phyloP scores from a whole-genome alignment of 1,140 invertebrate species.

The Pseudomyrmex gracilis region DNA sequence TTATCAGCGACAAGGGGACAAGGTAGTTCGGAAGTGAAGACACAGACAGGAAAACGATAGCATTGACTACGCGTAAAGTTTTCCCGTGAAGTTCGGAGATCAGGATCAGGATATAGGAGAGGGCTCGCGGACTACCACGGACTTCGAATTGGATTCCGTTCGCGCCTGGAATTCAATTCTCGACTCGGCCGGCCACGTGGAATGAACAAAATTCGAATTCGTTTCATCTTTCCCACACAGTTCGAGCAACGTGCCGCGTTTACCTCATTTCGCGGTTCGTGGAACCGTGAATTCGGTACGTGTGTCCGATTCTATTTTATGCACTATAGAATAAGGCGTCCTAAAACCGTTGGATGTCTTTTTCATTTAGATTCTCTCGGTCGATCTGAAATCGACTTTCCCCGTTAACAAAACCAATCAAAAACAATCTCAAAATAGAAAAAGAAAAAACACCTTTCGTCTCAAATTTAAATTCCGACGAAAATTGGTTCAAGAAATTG shows the following conservation, averaged over 20 bases:
- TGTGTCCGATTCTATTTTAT: conserved; percentile 36
- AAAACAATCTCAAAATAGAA: too few relatives aligned
- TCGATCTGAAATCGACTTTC: background rate
- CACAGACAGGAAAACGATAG: conserved; percentile 46
- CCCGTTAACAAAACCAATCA: background rate
- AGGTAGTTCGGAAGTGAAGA: conserved; percentile 29
- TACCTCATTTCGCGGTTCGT: conserved; percentile 49
- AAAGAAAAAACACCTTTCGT: too few relatives aligned
- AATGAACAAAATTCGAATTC: conserved; percentile 61
- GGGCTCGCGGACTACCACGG: conserved; percentile 38
- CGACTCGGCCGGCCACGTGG: conserved; percentile 60
- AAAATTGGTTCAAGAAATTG: too few relatives aligned
- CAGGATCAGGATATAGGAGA: conserved; percentile 39
- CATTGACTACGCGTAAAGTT: conserved; percentile 44
- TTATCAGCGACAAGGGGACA: background rate
- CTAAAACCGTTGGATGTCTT: background rate
- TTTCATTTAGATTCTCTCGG: conserved; percentile 4
- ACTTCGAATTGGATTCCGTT: conserved; percentile 76
- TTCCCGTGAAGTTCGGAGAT: conserved; percentile 28
- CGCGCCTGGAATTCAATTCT: conserved; percentile 77
- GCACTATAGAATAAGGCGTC: background rate
- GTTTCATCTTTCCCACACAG: conserved; percentile 46
- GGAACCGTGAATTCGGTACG: conserved; percentile 19
- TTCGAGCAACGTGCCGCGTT: conserved; percentile 64
- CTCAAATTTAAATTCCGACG: background rate